Evolutionary conservation across 2,113 vertebrate species (phyloP).

Genomic region (Oryzias curvinotus): DNA sequence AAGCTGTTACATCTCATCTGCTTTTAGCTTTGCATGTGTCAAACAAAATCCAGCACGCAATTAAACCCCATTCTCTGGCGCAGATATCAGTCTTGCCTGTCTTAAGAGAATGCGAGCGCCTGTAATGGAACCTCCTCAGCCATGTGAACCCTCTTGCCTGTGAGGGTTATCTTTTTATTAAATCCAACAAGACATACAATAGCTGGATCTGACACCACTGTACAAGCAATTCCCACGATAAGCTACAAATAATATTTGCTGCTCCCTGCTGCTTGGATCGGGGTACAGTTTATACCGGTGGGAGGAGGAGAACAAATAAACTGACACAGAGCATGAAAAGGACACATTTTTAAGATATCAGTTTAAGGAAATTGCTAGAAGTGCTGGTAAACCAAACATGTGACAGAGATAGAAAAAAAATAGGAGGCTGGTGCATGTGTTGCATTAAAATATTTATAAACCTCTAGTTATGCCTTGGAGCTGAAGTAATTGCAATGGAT

Average conservation of each 20-base stretch:
- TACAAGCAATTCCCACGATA: constrained; percentile 32
- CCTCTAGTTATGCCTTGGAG: not conserved
- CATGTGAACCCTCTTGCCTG: constrained; percentile 9
- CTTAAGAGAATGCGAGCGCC: constrained; percentile 12
- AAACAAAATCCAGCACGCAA: not conserved
- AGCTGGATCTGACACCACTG: constrained; percentile 8
- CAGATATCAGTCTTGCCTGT: constrained; percentile 16
- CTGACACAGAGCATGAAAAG: not conserved
- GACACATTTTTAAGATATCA: not conserved
- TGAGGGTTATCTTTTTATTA: constrained; percentile 39
- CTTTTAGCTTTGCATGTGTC: too few species aligned
- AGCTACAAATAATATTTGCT: constrained; percentile 47
- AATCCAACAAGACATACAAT: constrained; percentile 48
- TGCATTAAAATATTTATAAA: not conserved
- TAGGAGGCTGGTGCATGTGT: not conserved
- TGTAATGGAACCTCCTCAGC: constrained; percentile 10
- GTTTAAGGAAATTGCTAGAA: not conserved
- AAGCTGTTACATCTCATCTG: too few species aligned
- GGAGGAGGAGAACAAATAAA: constrained; percentile 39
- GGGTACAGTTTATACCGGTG: constrained; percentile 11
- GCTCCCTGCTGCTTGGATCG: constrained; percentile 25
- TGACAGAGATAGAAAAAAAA: not conserved
- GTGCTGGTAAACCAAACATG: not conserved
- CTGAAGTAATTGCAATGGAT: not conserved
- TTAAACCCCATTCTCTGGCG: constrained; percentile 1